Conservation (phyloP, 2,888 invertebrate species). For the Cephus runcator region DNA sequence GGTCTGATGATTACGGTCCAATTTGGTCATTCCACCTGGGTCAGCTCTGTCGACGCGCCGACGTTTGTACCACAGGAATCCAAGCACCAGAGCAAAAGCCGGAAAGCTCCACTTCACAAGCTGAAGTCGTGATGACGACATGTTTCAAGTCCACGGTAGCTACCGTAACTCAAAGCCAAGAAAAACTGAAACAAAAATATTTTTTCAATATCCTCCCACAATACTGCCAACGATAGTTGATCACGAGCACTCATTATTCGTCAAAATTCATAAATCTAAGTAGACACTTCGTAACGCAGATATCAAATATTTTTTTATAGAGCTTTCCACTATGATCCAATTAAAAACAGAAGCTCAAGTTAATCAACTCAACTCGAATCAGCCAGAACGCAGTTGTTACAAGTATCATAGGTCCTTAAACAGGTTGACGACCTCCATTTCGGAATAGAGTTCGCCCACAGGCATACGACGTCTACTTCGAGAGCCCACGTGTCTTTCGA, state of each 20-base stretch:
- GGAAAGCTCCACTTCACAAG: conserved; percentile 83
- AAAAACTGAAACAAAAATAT: conserved; percentile 17
- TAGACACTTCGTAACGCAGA: too few relatives aligned
- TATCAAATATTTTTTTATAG: background rate
- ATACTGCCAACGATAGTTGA: background rate
- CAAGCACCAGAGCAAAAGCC: conserved; percentile 81
- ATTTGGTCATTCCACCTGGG: conserved; percentile 74
- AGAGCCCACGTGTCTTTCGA: background rate
- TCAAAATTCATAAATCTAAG: background rate
- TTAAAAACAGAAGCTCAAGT: background rate
- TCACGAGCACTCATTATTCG: background rate
- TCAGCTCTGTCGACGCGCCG: conserved; percentile 80
- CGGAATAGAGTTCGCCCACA: background rate
- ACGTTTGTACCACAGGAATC: conserved; percentile 86
- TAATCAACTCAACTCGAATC: background rate
- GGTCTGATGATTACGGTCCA: conserved; percentile 53
- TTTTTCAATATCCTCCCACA: background rate
- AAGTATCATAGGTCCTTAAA: background rate
- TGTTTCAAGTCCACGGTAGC: conserved; percentile 79
- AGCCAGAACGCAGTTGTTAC: background rate
- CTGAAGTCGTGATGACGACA: conserved; percentile 80
- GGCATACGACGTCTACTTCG: background rate
- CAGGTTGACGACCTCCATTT: background rate
- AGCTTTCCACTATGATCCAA: background rate
- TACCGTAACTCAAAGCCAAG: conserved; percentile 66